phyloP scores from a whole-genome alignment of 2,113 vertebrate species.

The Calypte anna region DNA sequence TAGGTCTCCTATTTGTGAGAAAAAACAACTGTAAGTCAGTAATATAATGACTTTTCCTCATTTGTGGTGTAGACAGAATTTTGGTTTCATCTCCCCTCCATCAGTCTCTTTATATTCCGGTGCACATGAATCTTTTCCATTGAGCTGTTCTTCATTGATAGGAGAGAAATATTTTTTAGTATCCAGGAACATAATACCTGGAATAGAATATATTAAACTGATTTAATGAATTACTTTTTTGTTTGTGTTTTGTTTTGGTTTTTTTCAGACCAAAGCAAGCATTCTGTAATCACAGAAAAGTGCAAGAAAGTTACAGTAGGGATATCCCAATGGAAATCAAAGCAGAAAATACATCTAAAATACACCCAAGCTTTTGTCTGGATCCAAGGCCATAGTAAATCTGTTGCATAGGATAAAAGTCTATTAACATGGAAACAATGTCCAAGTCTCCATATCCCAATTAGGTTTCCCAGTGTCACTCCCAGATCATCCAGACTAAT shows the following conservation, averaged over 20 bases:
- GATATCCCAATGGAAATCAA: background rate
- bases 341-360: background rate
- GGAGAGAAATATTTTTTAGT: background rate
- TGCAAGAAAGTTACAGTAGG: background rate
- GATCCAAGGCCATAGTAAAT: background rate
- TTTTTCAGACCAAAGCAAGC: background rate
- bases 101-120: background rate
- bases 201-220: background rate
- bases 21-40: background rate
- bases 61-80: background rate
- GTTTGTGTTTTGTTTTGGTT: no score
- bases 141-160: background rate
- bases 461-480: background rate
- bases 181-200: background rate
- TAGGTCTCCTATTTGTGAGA: background rate
- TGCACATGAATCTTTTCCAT: background rate
- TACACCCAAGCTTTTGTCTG: background rate
- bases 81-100: background rate
- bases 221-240: no score
- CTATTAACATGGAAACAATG: background rate
- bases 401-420: background rate
- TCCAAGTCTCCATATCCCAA: background rate
- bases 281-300: background rate
- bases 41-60: background rate
- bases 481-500: background rate